Evolutionary conservation across 2,888 invertebrate genomes (phyloP), one percentile per base, ranked within the genome.

Genomic region (Tiphia femorata): DNA sequence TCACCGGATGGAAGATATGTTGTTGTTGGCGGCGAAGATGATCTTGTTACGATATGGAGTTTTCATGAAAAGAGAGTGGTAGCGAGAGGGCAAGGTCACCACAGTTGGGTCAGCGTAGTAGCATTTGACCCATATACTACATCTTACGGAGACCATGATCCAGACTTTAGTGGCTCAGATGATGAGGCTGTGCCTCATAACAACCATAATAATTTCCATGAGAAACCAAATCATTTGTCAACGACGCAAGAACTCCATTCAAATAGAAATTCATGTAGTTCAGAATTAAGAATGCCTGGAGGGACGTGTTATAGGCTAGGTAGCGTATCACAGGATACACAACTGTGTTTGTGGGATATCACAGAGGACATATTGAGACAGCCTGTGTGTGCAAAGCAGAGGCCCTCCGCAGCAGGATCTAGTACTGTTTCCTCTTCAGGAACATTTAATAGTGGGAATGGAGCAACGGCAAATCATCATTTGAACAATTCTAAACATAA

Each of bases 21-120:
- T 44, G 96, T 96, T 0, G 96, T 96, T 0, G 99, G 99, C 0
- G 99, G 99, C 3, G 99, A 99, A 85, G 99, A 99, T 85, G 99
- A 99, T 85, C 87, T 99, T 57, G 95, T 99, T 46, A 98, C 98
- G 0, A 94, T 99, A 29, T 99, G 97, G 94, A 96, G 95, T 46
- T 91, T 97, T 81, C 88, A 90, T 66, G 97, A 98, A 79, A 90
- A 95, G 67, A 87, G 96, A 43, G 97, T 98, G 4, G 95, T 98
- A 5, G 98, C 98, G n/a, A 87, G 99, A 35, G 98, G 98, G 0
- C 97, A 97, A 80, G 99, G 98, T 0, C 98, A 98, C 84, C 90
- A 95, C 70, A 97, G 97, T 51, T 99, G 99, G 99, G 97, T 99
- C 14, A 95, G 96, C 47, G 95, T 96, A 16, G 98, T 98, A 16